Evolutionary conservation across 2,888 invertebrate species (phyloP), one percentile per base, ranked within the genome.

Genomic region (Mesodorylaimus sp.): DNA sequence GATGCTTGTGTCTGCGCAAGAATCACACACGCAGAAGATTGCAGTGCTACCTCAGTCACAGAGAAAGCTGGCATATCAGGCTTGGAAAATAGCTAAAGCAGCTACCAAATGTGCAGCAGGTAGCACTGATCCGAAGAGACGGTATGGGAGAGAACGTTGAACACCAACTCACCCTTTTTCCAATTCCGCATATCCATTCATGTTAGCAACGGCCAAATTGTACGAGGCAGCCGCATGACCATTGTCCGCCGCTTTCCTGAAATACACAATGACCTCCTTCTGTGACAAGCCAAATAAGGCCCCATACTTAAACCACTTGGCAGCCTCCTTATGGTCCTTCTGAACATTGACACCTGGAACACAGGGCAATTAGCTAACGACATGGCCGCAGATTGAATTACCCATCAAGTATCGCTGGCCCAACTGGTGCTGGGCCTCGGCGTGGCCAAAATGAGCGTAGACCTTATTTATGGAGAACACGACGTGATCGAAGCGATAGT

Each of bases 221-320:
- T 73, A 74, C 2, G 71, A 59, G 1, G 73, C 70, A 54, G 71
- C 69, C 1, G 73, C 67, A 58, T 74, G 73, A 1, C 73, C 73
- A 55, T 73, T 68, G 47, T 70, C 68, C 1, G 73, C 66, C 3
- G 73, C 72, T 60, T 68, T 68, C 53, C 44, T 43, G 13, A 7
- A 43, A 43, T 7, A 16, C 7, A 7, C 41, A 21, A 7, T 39
- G 10, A 7, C 7, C 7, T 21, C 7, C 7, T 19, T 19, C 10
- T 39, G 21, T 7, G 7, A 21, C 10, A 7, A 21, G 21, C 7
- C 10, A 32, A 32, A 32, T 32, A 32, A 32, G 16, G 16, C 10
- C 16, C 3, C 44, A 26, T 43, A 43, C 44, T 68, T 66, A 55
- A 71, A 72, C 70, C 71, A 73, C 45, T 69, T 60, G 66, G 73